Evolutionary conservation across 2,113 vertebrate species (phyloP).

Genomic region (Macrotis lagotis): DNA sequence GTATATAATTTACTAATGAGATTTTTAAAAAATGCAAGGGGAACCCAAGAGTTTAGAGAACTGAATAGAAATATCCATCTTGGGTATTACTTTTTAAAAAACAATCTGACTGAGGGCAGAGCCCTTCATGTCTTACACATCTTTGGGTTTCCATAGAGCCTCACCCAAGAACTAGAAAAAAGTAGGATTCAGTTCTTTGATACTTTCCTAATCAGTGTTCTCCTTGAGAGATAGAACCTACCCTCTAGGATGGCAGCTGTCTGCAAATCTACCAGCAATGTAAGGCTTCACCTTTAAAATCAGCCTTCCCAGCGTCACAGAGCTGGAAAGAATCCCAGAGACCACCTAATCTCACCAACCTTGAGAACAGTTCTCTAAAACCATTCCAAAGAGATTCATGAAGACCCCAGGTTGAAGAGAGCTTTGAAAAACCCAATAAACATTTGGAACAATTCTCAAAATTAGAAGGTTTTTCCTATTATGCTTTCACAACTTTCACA

Average conservation of each 20-base stretch:
- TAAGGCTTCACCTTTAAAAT: neutral
- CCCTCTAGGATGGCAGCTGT: neutral
- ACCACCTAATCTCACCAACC: neutral
- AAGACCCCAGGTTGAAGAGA: neutral
- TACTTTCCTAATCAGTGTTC: neutral
- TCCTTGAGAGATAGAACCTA: neutral
- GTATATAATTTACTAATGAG: neutral
- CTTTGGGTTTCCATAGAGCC: neutral
- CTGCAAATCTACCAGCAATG: neutral
- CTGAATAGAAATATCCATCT: neutral
- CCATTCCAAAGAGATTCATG: neutral
- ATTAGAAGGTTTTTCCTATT: neutral
- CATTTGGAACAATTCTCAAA: neutral
- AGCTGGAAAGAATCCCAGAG: neutral
- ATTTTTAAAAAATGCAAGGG: neutral
- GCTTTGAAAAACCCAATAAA: neutral
- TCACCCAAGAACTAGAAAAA: neutral
- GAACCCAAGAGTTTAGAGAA: neutral
- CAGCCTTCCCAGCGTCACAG: neutral
- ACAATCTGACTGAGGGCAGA: neutral
- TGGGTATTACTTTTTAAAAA: neutral
- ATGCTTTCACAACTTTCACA: neutral
- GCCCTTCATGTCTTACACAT: neutral
- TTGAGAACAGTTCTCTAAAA: neutral
- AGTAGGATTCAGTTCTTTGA: neutral